Conservation (phyloP, 1,140 invertebrate species). For the Drosophila fuyamai region DNA sequence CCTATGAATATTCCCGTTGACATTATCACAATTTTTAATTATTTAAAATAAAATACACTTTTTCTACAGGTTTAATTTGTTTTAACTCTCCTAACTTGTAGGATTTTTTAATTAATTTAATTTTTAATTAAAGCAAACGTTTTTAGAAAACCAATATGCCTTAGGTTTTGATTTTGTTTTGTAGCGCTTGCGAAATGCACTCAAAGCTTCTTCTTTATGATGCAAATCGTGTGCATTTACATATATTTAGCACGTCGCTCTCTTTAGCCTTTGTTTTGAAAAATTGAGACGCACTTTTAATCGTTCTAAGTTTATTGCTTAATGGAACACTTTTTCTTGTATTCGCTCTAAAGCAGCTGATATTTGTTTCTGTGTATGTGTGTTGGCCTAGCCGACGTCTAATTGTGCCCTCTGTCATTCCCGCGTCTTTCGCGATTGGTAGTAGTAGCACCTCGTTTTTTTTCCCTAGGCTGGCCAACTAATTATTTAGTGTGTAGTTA, state of each 20-base stretch:
- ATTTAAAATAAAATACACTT: too few species aligned
- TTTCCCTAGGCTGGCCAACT: constrained; percentile 13
- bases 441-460: background rate
- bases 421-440: constrained; percentile 28
- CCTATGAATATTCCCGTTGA: background rate
- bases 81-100: too few species aligned
- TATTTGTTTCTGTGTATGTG: constrained; percentile 37
- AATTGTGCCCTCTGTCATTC: constrained; percentile 31
- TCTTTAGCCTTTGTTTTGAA: constrained; percentile 36
- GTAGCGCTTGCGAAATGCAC: constrained; percentile 44
- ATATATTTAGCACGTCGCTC: constrained; percentile 30
- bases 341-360: constrained; percentile 30
- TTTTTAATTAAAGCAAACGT: background rate
- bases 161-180: constrained; percentile 7
- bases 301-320: constrained; percentile 13
- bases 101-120: too few species aligned
- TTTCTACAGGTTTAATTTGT: too few species aligned
- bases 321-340: background rate
- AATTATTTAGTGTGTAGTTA: constrained; percentile 45
- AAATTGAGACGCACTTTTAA: constrained; percentile 38
- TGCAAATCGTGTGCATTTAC: constrained; percentile 32
- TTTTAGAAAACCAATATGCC: constrained; percentile 14
- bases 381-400: constrained; percentile 47
- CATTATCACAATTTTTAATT: background rate
- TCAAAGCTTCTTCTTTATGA: constrained; percentile 33